Evolutionary conservation across 2,888 invertebrate species (phyloP).

Genomic region (Notodonta dromedarius): DNA sequence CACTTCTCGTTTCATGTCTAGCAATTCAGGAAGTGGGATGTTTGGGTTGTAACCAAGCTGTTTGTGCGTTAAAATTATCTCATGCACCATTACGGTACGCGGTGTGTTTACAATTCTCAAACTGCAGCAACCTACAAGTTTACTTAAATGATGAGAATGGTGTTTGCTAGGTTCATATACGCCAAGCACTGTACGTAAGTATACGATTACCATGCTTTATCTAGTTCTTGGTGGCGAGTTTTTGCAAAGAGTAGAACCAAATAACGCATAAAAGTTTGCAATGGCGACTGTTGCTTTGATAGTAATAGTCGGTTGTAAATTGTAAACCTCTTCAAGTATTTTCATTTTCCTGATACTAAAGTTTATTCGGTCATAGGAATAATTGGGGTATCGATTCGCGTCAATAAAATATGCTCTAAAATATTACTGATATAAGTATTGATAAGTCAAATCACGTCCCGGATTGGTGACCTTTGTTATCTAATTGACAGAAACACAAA

Average conservation of each 20-base stretch:
- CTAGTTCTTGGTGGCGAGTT: not conserved
- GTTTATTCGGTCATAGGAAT: too few relatives aligned
- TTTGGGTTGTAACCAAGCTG: slow-evolving; percentile 31
- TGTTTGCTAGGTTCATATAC: not conserved
- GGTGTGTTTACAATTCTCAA: slow-evolving; percentile 37
- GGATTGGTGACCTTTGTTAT: slow-evolving; percentile 27
- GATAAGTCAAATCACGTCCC: slow-evolving; percentile 3
- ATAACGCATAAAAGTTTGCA: not conserved
- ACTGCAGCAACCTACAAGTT: slow-evolving; percentile 32
- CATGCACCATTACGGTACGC: slow-evolving; percentile 39
- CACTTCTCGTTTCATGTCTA: slow-evolving; percentile 30
- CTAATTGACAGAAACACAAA: slow-evolving; percentile 20
- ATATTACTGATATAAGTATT: slow-evolving; percentile 8
- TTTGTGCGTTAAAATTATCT: slow-evolving; percentile 27
- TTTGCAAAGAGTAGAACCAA: not conserved
- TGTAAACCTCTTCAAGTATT: not conserved
- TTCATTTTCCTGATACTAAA: too few relatives aligned
- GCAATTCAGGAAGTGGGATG: slow-evolving; percentile 29
- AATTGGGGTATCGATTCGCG: too few relatives aligned
- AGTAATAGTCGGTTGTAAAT: not conserved
- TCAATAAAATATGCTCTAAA: too few relatives aligned
- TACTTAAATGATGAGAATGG: not conserved
- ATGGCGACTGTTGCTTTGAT: not conserved
- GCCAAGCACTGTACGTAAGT: not conserved
- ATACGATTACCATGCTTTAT: not conserved